phyloP scores from a whole-genome alignment of 35 echinoderm and acorn worm species.

The Acanthaster planci region DNA sequence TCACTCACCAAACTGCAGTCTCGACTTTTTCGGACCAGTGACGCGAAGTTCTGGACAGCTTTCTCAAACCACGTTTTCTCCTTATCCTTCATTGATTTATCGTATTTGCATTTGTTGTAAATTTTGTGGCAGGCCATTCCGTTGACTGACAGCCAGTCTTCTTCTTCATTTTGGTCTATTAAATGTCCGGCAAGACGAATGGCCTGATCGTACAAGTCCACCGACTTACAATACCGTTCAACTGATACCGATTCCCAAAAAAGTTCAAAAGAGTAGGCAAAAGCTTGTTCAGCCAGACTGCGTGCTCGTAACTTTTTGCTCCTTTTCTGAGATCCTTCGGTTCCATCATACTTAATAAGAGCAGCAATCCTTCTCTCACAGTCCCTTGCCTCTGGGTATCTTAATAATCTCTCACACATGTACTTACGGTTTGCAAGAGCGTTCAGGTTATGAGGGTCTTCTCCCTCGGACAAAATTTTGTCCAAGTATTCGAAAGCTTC shows the following conservation, averaged over 20 bases:
- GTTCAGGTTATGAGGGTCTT: constrained; percentile 10
- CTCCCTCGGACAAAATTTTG: not conserved
- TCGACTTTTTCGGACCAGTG: not conserved
- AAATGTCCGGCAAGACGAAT: not conserved
- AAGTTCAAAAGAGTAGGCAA: not conserved
- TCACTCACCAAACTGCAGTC: not conserved
- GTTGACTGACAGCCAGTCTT: not conserved
- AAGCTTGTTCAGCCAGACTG: constrained; percentile 6
- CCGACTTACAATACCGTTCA: not conserved
- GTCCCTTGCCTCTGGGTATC: not conserved
- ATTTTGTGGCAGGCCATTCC: constrained; percentile 9
- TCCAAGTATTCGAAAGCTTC: constrained; percentile 2
- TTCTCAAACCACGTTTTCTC: not conserved
- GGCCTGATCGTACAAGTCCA: not conserved
- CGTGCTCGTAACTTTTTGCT: not conserved
- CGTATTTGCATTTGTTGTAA: not conserved
- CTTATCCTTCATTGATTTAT: not conserved
- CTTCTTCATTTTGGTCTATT: not conserved
- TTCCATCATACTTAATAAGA: not conserved
- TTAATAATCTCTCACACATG: not conserved
- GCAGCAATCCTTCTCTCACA: not conserved
- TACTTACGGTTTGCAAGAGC: constrained; percentile 11
- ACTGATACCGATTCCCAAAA: not conserved
- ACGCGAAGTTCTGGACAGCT: not conserved
- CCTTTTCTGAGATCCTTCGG: not conserved